Conservation (phyloP, 92 coral and sea anemone genomes). For the Scolanthus callimorphus region DNA sequence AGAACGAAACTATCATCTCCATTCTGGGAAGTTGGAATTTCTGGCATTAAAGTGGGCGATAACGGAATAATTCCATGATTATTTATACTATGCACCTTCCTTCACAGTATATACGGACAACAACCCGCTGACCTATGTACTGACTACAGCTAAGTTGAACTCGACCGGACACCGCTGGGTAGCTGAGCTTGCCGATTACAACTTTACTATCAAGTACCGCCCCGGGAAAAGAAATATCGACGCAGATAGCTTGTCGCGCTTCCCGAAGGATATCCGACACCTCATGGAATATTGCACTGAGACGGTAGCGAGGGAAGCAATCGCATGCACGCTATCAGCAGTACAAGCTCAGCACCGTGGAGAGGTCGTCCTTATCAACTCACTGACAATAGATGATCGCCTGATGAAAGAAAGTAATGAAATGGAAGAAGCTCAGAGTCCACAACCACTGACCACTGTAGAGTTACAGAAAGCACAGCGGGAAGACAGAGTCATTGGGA, state of each 20-base stretch:
- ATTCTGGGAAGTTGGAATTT: slow-evolving; percentile 6
- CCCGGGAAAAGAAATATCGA: slow-evolving; percentile 28
- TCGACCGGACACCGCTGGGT: slow-evolving; percentile 48
- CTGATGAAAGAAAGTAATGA: neutral
- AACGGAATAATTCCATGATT: slow-evolving; percentile 33
- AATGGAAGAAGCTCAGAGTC: neutral
- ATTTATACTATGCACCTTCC: slow-evolving; percentile 25
- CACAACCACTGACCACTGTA: slow-evolving; percentile 24
- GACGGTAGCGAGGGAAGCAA: slow-evolving; percentile 20
- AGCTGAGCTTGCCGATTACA: slow-evolving; percentile 42
- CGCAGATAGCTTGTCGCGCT: slow-evolving; percentile 32
- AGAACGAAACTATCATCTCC: neutral
- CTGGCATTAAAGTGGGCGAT: slow-evolving; percentile 47
- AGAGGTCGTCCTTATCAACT: slow-evolving; percentile 28
- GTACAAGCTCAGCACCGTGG: slow-evolving; percentile 32
- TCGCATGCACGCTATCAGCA: slow-evolving; percentile 23
- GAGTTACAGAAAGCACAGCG: slow-evolving; percentile 29
- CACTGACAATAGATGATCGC: slow-evolving; percentile 6
- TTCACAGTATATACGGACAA: slow-evolving; percentile 36
- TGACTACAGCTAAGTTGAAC: slow-evolving; percentile 37
- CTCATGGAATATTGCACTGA: slow-evolving; percentile 33
- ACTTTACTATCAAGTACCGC: slow-evolving; percentile 40
- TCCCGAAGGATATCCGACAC: slow-evolving; percentile 2
- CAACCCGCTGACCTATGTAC: slow-evolving; percentile 36
- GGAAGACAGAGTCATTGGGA: slow-evolving; percentile 20